These are phyloP conservation scores for Leptinotarsa tumamoca DNA, from an alignment of 2,888 invertebrate species.

Conservation along the genomic window DNA sequence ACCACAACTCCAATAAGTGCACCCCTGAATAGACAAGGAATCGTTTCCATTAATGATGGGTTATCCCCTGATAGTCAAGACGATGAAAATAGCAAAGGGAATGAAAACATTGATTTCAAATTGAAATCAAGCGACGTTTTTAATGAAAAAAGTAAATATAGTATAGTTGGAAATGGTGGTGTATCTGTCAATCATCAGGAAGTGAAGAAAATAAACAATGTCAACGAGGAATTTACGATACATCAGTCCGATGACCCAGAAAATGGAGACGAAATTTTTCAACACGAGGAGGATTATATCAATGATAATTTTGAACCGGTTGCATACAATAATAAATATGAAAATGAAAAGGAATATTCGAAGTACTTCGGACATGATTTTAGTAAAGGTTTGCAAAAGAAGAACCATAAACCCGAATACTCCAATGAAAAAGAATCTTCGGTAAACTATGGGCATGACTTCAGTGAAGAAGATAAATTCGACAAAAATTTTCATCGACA, in stretches of 20 bases:
- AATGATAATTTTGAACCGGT: constrained; percentile 63
- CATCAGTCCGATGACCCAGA: constrained; percentile 19
- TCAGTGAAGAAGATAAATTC: not conserved
- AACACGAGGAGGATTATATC: constrained; percentile 56
- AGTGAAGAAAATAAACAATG: constrained; percentile 28
- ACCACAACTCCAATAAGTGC: constrained; percentile 34
- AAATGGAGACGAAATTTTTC: constrained; percentile 33
- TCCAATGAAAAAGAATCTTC: constrained; percentile 12
- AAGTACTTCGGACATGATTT: constrained; percentile 21
- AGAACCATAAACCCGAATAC: constrained; percentile 18
- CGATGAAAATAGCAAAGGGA: constrained; percentile 12
- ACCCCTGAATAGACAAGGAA: constrained; percentile 28
- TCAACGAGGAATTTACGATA: constrained; percentile 19
- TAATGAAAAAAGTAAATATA: constrained; percentile 49
- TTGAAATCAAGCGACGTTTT: constrained; percentile 46
- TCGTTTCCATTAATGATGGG: constrained; percentile 57
- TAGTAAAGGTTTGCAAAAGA: constrained; percentile 13
- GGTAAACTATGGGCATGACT: not conserved
- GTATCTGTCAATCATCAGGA: constrained; percentile 20
- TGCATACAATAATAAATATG: constrained; percentile 44
- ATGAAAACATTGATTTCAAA: constrained; percentile 28
- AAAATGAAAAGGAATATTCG: constrained; percentile 19
- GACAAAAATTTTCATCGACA: not conserved
- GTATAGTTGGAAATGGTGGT: constrained; percentile 47
- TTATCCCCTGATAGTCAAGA: constrained; percentile 31